phyloP scores from a whole-genome alignment of 2,113 vertebrate genomes.

The Aphelocoma coerulescens region DNA sequence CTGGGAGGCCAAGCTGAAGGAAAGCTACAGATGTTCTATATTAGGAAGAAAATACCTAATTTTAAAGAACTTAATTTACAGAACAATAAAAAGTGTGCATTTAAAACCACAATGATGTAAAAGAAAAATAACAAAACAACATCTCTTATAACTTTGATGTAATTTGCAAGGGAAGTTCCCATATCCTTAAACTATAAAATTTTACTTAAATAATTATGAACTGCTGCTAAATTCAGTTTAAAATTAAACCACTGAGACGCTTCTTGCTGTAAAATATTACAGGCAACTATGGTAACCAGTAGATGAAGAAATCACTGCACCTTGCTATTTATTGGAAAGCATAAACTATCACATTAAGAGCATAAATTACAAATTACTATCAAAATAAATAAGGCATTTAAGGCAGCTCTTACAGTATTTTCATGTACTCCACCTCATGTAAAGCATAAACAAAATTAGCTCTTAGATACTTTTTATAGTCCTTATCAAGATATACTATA shows the following conservation, averaged over 20 bases:
- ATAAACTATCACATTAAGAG: background rate
- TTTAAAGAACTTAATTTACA: slow-evolving; percentile 32
- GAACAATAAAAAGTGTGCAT: background rate
- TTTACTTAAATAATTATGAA: background rate
- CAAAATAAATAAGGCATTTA: background rate
- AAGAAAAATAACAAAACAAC: background rate
- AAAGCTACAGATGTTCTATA: slow-evolving; percentile 38
- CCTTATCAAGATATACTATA: background rate
- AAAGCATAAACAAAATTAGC: background rate
- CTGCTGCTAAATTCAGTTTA: background rate
- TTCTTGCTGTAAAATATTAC: background rate
- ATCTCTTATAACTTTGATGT: background rate
- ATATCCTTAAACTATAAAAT: background rate
- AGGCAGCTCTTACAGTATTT: background rate
- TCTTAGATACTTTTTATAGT: background rate
- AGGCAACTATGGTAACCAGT: background rate
- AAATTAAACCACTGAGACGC: background rate
- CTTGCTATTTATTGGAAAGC: background rate
- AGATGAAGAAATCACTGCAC: background rate
- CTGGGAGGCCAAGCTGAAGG: slow-evolving; percentile 40
- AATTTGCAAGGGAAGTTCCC: background rate
- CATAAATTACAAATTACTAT: background rate
- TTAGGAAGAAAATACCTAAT: slow-evolving; percentile 43
- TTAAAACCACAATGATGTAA: background rate
- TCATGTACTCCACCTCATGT: accelerated